A percentile compares a stretch with the other conserved stretches of the same genome.
Conservation (phyloP, 2,113 vertebrate genomes). For the Willisornis vidua region DNA sequence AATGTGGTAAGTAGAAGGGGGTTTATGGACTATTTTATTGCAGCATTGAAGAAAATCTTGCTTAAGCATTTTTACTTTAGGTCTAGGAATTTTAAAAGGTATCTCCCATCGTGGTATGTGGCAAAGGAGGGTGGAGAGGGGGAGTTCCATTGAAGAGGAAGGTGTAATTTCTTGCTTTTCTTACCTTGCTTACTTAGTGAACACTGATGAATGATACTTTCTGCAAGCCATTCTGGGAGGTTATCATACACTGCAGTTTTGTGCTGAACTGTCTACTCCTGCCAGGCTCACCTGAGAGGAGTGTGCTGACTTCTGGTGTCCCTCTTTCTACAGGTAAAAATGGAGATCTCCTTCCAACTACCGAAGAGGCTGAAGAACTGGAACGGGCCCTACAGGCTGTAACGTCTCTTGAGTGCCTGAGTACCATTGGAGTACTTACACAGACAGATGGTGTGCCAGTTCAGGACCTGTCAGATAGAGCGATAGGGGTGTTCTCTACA, state of each 20-base stretch:
- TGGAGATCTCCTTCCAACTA: constrained; percentile 94
- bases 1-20: not conserved
- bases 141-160: not conserved
- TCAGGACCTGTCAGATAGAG: constrained; percentile 85
- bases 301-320: not conserved
- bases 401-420: constrained; percentile 95
- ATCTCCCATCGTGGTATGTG: not conserved
- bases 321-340: constrained; percentile 88
- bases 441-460: constrained; percentile 86
- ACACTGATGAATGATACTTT: not conserved
- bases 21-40: not conserved
- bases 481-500: constrained; percentile 87
- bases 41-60: not conserved
- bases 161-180: not conserved
- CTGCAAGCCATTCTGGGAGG: not conserved
- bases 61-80: not conserved
- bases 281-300: not conserved
- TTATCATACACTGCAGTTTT: not conserved
- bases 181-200: not conserved
- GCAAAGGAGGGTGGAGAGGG: not conserved
- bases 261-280: not conserved
- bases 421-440: constrained; percentile 92
- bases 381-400: constrained; percentile 96
- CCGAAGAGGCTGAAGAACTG: constrained; percentile 97
- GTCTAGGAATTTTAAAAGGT: not conserved